Percentiles rank a stretch among this genome's conserved stretches.
phyloP scores from a whole-genome alignment of 2,797 vertebrate species.

The Otolemur crassicaudatus region DNA sequence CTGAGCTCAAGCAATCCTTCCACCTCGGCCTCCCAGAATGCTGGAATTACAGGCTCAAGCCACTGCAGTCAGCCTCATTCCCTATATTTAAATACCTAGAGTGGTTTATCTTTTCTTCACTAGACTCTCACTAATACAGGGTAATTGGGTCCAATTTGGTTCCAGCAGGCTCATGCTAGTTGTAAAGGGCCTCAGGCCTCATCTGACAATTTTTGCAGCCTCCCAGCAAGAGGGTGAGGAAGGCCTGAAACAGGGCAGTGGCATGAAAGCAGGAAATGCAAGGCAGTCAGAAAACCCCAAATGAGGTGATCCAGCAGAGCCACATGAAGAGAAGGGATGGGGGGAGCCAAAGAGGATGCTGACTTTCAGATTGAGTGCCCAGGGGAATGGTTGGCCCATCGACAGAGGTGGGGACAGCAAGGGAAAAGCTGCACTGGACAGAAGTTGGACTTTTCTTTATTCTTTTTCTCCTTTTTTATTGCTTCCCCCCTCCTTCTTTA shows the following conservation, averaged over 20 bases:
- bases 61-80: not conserved
- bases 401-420: not conserved
- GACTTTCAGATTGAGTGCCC: not conserved
- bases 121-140: conserved; percentile 8
- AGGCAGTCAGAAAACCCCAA: not conserved
- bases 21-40: not conserved
- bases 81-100: conserved; percentile 48
- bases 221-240: not conserved
- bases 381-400: not conserved
- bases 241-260: not conserved
- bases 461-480: conserved; percentile 15
- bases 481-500: conserved; percentile 23
- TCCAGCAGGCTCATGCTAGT: not conserved
- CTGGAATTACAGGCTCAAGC: not conserved
- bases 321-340: not conserved
- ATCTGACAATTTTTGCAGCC: not conserved
- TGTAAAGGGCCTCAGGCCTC: not conserved
- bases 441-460: not conserved
- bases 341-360: not conserved
- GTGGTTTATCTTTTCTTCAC: conserved; percentile 51
- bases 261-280: not conserved
- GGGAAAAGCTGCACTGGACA: not conserved
- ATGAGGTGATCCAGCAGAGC: not conserved
- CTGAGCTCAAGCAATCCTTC: too few species aligned
- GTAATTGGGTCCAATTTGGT: conserved; percentile 27